Conservation (phyloP, 2,888 invertebrate genomes). For the Aphidius colemani region DNA sequence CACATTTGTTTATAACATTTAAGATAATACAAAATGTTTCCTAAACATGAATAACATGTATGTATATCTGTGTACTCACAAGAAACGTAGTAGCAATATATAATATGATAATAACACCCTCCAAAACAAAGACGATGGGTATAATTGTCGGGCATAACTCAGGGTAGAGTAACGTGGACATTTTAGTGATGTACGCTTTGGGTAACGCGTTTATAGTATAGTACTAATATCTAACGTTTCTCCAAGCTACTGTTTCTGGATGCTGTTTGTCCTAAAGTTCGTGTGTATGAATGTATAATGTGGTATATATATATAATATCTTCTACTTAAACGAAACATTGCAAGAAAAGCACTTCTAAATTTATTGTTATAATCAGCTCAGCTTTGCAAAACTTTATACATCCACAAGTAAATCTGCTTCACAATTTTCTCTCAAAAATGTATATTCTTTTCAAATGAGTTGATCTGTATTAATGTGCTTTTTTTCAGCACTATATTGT, state of each 20-base stretch:
- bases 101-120: constrained; percentile 57
- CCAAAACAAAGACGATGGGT: constrained; percentile 48
- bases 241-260: constrained; percentile 8
- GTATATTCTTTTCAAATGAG: background rate
- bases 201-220: constrained; percentile 44
- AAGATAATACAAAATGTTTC: background rate
- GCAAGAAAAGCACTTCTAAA: constrained; percentile 37
- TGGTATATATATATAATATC: constrained; percentile 24
- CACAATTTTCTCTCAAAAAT: background rate
- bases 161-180: constrained; percentile 52
- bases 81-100: constrained; percentile 34
- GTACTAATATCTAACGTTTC: background rate
- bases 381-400: constrained; percentile 29
- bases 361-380: constrained; percentile 58
- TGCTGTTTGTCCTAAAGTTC: constrained; percentile 24
- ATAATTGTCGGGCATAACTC: constrained; percentile 58
- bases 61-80: constrained; percentile 19
- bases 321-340: background rate
- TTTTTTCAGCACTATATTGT: too few species aligned
- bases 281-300: constrained; percentile 34
- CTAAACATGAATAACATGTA: constrained; percentile 5
- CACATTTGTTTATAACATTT: background rate
- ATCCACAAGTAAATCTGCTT: too few species aligned
- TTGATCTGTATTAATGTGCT: too few species aligned
- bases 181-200: constrained; percentile 50